Conservation (phyloP, 2,888 invertebrate species). For the Polietes domitor region DNA sequence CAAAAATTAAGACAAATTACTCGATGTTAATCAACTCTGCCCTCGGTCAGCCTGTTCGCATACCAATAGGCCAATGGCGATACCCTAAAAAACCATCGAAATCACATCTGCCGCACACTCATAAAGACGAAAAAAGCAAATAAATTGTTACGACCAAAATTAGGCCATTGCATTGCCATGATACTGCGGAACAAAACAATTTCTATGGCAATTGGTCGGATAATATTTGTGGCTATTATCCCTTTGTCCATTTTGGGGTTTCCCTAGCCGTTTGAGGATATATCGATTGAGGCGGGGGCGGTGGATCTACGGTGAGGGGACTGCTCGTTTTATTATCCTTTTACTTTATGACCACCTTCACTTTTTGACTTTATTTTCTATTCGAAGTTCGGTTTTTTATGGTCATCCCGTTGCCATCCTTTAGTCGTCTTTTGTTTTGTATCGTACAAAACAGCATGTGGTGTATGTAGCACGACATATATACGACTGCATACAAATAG, state of each 20-base stretch:
- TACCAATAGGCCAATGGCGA: too few relatives aligned
- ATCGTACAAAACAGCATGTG: background rate
- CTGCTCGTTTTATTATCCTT: slow-evolving; percentile 11
- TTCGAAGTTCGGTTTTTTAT: background rate
- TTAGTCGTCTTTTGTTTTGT: background rate
- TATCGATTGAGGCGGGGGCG: background rate
- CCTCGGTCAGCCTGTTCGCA: too few relatives aligned
- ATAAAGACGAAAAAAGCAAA: background rate
- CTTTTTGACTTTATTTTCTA: slow-evolving; percentile 19
- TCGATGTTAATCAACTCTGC: background rate
- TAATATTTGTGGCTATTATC: slow-evolving; percentile 35
- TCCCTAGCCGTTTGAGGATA: too few relatives aligned
- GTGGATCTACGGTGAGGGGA: background rate
- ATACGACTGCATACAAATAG: too few relatives aligned
- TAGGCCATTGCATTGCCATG: slow-evolving; percentile 1
- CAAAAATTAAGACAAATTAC: background rate
- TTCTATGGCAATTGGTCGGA: slow-evolving; percentile 3
- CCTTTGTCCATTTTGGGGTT: slow-evolving; percentile 4
- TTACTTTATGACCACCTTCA: slow-evolving; percentile 27
- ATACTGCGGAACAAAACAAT: background rate
- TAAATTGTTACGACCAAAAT: slow-evolving; percentile 32
- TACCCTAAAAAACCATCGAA: background rate
- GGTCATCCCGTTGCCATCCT: background rate
- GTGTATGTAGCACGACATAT: too few relatives aligned
- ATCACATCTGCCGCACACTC: background rate